These are phyloP conservation scores for Unio pictorum DNA, from an alignment of 2,888 invertebrate genomes.

Conservation along the genomic window DNA sequence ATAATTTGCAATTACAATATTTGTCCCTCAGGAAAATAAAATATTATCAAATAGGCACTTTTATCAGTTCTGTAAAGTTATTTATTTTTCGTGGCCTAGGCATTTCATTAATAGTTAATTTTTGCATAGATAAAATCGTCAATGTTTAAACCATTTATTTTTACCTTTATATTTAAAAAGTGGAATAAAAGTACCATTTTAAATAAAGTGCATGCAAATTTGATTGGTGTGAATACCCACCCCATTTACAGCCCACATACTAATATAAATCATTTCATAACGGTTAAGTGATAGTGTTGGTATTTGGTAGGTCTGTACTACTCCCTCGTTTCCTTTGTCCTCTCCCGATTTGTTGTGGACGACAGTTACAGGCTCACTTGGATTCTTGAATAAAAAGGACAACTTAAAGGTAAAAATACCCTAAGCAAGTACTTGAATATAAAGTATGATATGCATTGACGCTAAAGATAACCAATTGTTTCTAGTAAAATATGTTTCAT, in stretches of 20 bases:
- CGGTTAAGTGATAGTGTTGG: slow-evolving; percentile 10
- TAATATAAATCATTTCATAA: slow-evolving; percentile 17
- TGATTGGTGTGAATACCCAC: slow-evolving; percentile 8
- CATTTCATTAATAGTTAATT: too few relatives aligned
- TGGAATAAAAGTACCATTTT: neutral
- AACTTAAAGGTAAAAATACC: neutral
- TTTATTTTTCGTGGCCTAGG: too few relatives aligned
- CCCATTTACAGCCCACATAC: slow-evolving; percentile 28
- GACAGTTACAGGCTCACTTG: slow-evolving; percentile 9
- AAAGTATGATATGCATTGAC: too few relatives aligned
- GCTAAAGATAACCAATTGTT: too few relatives aligned
- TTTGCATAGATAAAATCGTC: too few relatives aligned
- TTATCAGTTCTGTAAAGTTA: too few relatives aligned
- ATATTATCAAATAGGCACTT: too few relatives aligned
- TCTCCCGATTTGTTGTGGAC: slow-evolving; percentile 14
- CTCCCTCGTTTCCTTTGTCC: slow-evolving; percentile 17
- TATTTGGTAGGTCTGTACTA: slow-evolving; percentile 16
- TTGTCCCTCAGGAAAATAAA: too few relatives aligned
- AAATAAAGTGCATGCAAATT: neutral
- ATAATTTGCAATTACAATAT: too few relatives aligned
- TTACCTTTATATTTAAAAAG: too few relatives aligned
- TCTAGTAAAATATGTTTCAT: too few relatives aligned
- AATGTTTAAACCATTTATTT: too few relatives aligned
- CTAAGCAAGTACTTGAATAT: neutral
- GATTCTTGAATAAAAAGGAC: slow-evolving; percentile 5